A percentile compares a stretch with the other conserved stretches of the same genome.
Conservation (phyloP, 2,113 vertebrate species). For the Pseudorasbora parva region DNA sequence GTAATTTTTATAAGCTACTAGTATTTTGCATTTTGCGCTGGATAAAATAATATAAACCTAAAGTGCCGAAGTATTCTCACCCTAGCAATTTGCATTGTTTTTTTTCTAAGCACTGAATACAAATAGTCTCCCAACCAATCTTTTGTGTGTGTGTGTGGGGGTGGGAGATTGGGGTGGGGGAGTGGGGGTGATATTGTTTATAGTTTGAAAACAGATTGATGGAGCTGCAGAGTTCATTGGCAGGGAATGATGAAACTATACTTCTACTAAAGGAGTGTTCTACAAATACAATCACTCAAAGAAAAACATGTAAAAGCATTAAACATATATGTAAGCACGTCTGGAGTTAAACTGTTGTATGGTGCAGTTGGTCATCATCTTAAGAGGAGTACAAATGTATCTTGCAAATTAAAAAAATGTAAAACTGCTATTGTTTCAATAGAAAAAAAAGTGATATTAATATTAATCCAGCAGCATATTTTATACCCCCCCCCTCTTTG, state of each 20-base stretch:
- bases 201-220: slow-evolving; percentile 11
- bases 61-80: not conserved
- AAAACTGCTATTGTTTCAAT: too few species aligned
- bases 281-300: not conserved
- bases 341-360: too few species aligned
- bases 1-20: not conserved
- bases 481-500: not conserved
- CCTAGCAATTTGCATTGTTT: too few species aligned
- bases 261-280: not conserved
- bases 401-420: too few species aligned
- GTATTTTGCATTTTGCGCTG: not conserved
- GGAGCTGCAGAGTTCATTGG: slow-evolving; percentile 5
- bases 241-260: not conserved
- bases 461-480: not conserved
- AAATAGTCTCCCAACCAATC: not conserved
- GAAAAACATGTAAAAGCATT: not conserved
- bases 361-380: too few species aligned
- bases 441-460: too few species aligned
- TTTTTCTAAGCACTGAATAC: not conserved
- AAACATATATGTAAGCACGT: too few species aligned
- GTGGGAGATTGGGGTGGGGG: too few species aligned
- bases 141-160: too few species aligned
- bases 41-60: not conserved
- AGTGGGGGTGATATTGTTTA: slow-evolving; percentile 21
- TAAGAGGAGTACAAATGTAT: too few species aligned